Evolutionary conservation across 2,797 vertebrate genomes (phyloP).

Genomic region (Microchirus variegatus): DNA sequence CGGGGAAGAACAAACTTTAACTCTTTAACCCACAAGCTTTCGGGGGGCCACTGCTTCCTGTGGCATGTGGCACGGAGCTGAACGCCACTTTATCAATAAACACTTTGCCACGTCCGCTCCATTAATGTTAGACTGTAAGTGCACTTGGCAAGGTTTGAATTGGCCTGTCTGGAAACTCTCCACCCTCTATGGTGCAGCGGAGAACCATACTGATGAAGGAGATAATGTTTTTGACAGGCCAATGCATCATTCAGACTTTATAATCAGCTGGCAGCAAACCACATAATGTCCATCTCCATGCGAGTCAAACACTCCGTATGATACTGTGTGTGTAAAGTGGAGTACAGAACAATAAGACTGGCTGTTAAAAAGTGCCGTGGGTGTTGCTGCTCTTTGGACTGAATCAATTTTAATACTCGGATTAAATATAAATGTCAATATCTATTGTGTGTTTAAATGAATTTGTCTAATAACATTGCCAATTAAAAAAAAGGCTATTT

Average conservation of each 20-base stretch:
- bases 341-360: slow-evolving; percentile 9
- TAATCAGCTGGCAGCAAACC: slow-evolving; percentile 33
- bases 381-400: neutral
- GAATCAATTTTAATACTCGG: neutral
- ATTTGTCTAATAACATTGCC: neutral
- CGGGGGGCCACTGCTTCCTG: neutral
- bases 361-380: neutral
- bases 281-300: slow-evolving; percentile 21
- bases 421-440: slow-evolving; percentile 5
- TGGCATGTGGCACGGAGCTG: slow-evolving; percentile 8
- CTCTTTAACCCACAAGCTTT: neutral
- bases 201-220: slow-evolving; percentile 51
- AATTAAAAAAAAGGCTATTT: neutral
- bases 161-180: slow-evolving; percentile 43
- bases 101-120: slow-evolving; percentile 17
- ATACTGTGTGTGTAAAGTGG: slow-evolving; percentile 5
- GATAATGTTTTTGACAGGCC: slow-evolving; percentile 54
- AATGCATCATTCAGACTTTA: slow-evolving; percentile 50
- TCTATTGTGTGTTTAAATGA: neutral
- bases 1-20: too few relatives aligned
- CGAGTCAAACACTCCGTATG: slow-evolving; percentile 19
- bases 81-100: slow-evolving; percentile 27
- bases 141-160: slow-evolving; percentile 48
- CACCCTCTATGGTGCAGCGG: slow-evolving; percentile 33
- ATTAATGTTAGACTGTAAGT: slow-evolving; percentile 42